Conservation (phyloP, 2,888 invertebrate genomes). For the Sisyra nigra region DNA sequence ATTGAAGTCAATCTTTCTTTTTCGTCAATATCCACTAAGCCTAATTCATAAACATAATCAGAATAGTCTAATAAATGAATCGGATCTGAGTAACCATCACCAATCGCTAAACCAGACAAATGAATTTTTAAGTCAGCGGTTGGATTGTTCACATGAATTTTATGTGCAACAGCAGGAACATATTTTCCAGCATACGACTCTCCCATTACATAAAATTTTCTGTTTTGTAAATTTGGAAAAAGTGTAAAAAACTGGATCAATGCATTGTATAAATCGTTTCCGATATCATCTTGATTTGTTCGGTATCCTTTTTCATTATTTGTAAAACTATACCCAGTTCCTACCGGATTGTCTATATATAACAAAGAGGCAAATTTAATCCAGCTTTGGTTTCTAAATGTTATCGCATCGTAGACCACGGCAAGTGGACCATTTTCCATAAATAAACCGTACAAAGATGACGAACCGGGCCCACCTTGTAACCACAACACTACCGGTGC, state of each 20-base stretch:
- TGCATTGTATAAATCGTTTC: conserved; percentile 59
- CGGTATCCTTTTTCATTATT: conserved; percentile 59
- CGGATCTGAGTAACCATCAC: conserved; percentile 69
- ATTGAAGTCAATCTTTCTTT: conserved; percentile 39
- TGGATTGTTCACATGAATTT: conserved; percentile 48
- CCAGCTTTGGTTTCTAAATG: conserved; percentile 62
- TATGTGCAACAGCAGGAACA: conserved; percentile 59
- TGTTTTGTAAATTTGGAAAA: conserved; percentile 56
- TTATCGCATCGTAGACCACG: conserved; percentile 29
- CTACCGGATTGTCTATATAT: conserved; percentile 87
- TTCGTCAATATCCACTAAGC: conserved; percentile 49
- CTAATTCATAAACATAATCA: conserved; percentile 64
- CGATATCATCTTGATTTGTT: conserved; percentile 63
- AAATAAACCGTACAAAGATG: conserved; percentile 65
- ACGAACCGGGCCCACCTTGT: conserved; percentile 73
- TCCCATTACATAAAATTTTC: conserved; percentile 75
- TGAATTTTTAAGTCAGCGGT: conserved; percentile 46
- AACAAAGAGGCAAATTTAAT: conserved; percentile 60
- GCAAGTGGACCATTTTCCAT: conserved; percentile 69
- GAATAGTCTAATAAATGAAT: conserved; percentile 60
- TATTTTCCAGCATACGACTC: conserved; percentile 81
- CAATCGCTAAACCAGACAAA: conserved; percentile 53
- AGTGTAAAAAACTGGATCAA: conserved; percentile 68
- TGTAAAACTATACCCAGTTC: conserved; percentile 85
- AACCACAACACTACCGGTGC: conserved; percentile 71